Conservation (phyloP, 2,888 invertebrate species). For the Zhuqinia jingwanae region DNA sequence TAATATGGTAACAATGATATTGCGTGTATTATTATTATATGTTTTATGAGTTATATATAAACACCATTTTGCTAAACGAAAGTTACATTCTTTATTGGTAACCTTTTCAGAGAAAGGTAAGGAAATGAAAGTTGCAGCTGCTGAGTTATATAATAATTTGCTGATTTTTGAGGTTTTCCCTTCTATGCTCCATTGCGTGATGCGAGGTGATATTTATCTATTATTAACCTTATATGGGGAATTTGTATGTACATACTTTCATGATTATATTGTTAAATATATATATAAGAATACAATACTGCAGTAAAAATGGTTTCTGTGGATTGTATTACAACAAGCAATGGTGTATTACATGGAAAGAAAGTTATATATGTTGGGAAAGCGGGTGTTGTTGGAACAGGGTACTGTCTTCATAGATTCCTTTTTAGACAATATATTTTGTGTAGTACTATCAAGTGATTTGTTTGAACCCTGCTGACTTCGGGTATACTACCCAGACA, state of each 20-base stretch:
- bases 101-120: neutral
- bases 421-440: too few species aligned
- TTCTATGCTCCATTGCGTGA: conserved; percentile 40
- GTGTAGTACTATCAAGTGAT: conserved; percentile 6
- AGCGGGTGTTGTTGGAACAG: neutral
- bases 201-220: conserved; percentile 47
- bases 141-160: conserved; percentile 23
- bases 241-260: neutral
- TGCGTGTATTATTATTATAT: neutral
- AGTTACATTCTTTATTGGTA: neutral
- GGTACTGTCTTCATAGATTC: too few species aligned
- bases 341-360: neutral
- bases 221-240: neutral
- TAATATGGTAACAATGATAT: neutral
- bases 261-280: neutral
- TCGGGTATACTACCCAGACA: neutral
- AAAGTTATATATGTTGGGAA: neutral
- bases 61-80: too few species aligned
- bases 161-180: conserved; percentile 35
- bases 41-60: too few species aligned
- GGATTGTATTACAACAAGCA: neutral
- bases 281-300: conserved; percentile 11
- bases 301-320: conserved; percentile 15
- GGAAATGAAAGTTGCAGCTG: conserved; percentile 18
- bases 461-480: conserved; percentile 18